phyloP scores from a whole-genome alignment of 2,113 vertebrate species.

The Sylvicapra grimmia region DNA sequence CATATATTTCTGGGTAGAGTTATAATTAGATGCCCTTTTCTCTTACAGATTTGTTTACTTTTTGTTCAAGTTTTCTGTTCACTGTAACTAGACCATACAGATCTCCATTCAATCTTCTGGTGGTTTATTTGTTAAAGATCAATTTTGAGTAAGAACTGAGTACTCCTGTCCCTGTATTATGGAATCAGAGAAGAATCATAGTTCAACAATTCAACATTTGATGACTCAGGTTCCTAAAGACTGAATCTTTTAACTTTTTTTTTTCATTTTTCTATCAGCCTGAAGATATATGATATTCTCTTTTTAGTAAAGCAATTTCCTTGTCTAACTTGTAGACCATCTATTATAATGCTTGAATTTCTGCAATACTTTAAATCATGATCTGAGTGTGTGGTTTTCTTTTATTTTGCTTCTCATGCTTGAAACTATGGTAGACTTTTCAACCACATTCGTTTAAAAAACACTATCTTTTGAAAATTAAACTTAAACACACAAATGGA shows the following conservation, averaged over 20 bases:
- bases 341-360: constrained; percentile 2
- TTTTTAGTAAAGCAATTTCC: constrained; percentile 47
- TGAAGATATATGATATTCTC: constrained; percentile 23
- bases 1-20: background rate
- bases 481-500: background rate
- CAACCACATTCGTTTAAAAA: background rate
- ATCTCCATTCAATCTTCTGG: background rate
- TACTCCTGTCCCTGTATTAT: constrained; percentile 14
- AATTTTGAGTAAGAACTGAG: constrained; percentile 31
- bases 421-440: background rate
- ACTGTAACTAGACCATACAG: background rate
- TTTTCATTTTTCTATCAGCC: background rate
- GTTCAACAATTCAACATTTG: constrained; percentile 26
- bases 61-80: background rate
- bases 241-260: background rate
- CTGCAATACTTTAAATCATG: background rate
- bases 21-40: background rate
- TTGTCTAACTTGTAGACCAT: constrained; percentile 15
- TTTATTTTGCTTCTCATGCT: background rate
- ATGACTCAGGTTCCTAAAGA: constrained; percentile 24
- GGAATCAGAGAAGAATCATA: constrained; percentile 4
- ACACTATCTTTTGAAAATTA: background rate
- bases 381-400: background rate
- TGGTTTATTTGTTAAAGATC: constrained; percentile 42
- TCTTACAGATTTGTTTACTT: background rate